These are phyloP conservation scores for Trichacis sp. DNA, from an alignment of 2,888 invertebrate species.

Conservation along the genomic window DNA sequence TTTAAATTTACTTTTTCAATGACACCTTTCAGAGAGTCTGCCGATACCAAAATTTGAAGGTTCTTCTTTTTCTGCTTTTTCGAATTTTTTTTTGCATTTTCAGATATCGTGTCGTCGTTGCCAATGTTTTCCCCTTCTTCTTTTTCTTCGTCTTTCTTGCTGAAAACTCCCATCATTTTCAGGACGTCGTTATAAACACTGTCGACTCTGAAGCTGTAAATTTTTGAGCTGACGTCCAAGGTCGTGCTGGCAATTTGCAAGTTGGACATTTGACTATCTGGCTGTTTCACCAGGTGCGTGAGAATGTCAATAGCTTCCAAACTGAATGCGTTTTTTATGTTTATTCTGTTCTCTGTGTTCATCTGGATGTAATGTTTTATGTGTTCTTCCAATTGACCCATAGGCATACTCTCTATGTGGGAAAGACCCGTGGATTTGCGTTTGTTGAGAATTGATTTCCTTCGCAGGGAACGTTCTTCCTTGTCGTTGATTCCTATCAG, in stretches of 20 bases:
- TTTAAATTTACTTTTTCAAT: slow-evolving; percentile 43
- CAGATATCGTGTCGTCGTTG: slow-evolving; percentile 46
- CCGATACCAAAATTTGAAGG: slow-evolving; percentile 38
- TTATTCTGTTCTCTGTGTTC: slow-evolving; percentile 76
- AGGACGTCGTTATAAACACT: slow-evolving; percentile 84
- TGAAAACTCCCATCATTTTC: slow-evolving; percentile 80
- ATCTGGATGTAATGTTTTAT: slow-evolving; percentile 57
- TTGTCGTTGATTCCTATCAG: slow-evolving; percentile 55
- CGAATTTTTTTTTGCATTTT: slow-evolving; percentile 45
- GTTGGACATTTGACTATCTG: slow-evolving; percentile 78
- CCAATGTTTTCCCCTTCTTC: slow-evolving; percentile 20
- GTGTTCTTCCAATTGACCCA: slow-evolving; percentile 49
- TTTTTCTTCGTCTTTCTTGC: slow-evolving; percentile 54
- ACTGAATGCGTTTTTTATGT: slow-evolving; percentile 89
- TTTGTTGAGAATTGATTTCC: slow-evolving; percentile 35
- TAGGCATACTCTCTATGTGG: slow-evolving; percentile 47
- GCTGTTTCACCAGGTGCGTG: slow-evolving; percentile 79
- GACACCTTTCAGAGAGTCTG: slow-evolving; percentile 45
- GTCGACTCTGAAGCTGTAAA: slow-evolving; percentile 90
- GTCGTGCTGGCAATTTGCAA: slow-evolving; percentile 87
- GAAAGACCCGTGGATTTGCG: slow-evolving; percentile 51
- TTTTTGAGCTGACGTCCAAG: slow-evolving; percentile 88
- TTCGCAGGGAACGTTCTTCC: slow-evolving; percentile 49
- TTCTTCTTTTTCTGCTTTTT: slow-evolving; percentile 34
- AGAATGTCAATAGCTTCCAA: slow-evolving; percentile 89